Evolutionary conservation across 2,888 invertebrate genomes (phyloP), one percentile per base, ranked within the genome.

Genomic region (Nymphalis urticae): DNA sequence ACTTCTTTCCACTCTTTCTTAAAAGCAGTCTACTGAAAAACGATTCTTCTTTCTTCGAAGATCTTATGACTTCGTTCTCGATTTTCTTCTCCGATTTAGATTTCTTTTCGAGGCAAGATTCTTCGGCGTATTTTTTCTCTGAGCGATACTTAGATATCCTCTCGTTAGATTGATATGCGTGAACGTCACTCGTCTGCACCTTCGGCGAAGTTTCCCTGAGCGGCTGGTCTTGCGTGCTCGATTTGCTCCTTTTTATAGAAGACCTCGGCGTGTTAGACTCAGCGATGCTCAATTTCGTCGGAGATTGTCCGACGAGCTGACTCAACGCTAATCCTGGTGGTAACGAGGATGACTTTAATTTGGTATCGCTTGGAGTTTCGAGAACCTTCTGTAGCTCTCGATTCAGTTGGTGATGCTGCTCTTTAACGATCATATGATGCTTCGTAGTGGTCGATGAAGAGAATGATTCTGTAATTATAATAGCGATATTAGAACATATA

Each of bases 1-100:
- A 95, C 82, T 95, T 95, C 80, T 95, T 95, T 47, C 95, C 95
- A 66, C 96, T 96, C 77, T 95, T 95, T 75, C 96, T 93, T 53
- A 95, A 91, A 56, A 96, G 92, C 65, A 96, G 85, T 73, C 96
- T 93, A 68, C 95, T 95, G 80, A 96, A 94, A 82, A 95, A 94
- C 72, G 93, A 92, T 81, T 94, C 88, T 80, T 94, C 93, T 82
- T 94, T 91, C 85, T 95, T 93, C 65, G 86, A 83, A 77, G 88
- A 77, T 82, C 91, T 76, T 82, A 91, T 84, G 74, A 89, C 83
- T 89, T 93, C 92, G 73, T 91, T 92, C 72, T 92, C 92, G 48
- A 85, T 82, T 78, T 87, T 92, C 79, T 92, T 90, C 66, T 93
- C 92, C 74, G 92, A 88, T 81, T 90, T 88, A 76, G 92, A 86